A percentile compares a stretch with the other conserved stretches of the same genome.
Evolutionary conservation across 2,113 vertebrate genomes (phyloP).

Genomic region (Theristicus caerulescens): DNA sequence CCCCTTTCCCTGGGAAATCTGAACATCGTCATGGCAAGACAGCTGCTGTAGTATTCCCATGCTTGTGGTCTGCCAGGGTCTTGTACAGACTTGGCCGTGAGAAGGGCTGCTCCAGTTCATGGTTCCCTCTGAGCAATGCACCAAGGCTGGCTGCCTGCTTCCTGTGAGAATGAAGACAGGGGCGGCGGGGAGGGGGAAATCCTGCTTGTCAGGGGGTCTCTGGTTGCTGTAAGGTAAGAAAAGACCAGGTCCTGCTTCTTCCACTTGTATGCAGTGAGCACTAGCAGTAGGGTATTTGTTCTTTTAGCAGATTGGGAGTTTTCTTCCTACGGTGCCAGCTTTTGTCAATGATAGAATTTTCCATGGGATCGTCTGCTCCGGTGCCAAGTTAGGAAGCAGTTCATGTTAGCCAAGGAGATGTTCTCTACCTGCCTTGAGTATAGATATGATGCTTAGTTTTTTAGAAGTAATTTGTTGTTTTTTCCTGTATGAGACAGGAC

Average conservation of each 20-base stretch:
- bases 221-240: neutral
- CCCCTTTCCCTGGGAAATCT: neutral
- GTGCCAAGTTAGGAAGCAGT: neutral
- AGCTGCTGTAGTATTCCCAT: neutral
- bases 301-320: neutral
- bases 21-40: fast-evolving
- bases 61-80: neutral
- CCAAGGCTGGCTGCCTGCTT: neutral
- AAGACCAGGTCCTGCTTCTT: neutral
- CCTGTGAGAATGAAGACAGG: neutral
- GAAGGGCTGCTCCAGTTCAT: neutral
- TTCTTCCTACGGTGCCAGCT: neutral
- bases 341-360: neutral
- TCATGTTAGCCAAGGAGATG: neutral
- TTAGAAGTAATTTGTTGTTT: neutral
- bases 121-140: neutral
- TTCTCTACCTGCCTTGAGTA: neutral
- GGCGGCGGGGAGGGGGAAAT: neutral
- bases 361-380: neutral
- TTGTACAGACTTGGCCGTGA: neutral
- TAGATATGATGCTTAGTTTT: neutral
- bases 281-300: neutral
- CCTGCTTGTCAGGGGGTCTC: neutral
- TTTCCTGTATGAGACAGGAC: neutral
- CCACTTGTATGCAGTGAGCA: neutral